Conservation (phyloP, 30 jellyfish, hydroid and myxozoan species). For the Sanderia malayensis region DNA sequence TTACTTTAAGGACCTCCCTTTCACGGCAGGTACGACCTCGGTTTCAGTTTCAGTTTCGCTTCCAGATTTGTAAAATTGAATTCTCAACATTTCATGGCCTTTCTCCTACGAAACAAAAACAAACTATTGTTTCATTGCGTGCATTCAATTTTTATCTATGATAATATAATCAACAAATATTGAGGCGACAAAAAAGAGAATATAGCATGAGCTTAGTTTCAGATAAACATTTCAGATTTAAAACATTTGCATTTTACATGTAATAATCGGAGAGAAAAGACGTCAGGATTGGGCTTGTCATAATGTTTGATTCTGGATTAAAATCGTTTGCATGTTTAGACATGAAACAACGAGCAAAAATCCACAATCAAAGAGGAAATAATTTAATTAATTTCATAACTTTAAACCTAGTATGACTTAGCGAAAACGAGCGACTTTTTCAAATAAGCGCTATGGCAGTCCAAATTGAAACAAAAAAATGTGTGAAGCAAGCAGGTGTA, state of each 20-base stretch:
- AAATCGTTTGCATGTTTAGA: neutral
- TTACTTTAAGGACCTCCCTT: slow-evolving; percentile 93
- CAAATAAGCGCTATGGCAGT: no score
- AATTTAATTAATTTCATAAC: neutral
- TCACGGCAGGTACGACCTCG: slow-evolving; percentile 78
- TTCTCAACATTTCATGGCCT: slow-evolving; percentile 53
- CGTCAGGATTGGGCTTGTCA: slow-evolving; percentile 1
- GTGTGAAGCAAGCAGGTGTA: no score
- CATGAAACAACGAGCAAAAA: neutral
- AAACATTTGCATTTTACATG: no score
- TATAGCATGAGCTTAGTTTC: no score
- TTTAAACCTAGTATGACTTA: neutral
- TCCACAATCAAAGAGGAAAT: neutral
- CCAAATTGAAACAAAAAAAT: no score
- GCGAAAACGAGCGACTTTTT: no score
- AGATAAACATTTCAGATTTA: no score
- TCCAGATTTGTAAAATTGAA: slow-evolving; percentile 66
- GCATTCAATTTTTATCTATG: no score
- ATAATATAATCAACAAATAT: no score
- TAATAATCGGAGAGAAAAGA: no score
- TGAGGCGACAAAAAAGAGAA: no score
- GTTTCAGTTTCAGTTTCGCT: slow-evolving; percentile 50
- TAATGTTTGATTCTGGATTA: neutral
- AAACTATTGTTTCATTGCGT: no score
- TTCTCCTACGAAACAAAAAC: slow-evolving; percentile 48